Evolutionary conservation across 1,140 invertebrate genomes (phyloP), one percentile per base, ranked within the genome.

Genomic region (Zaprionus vittiger): DNA sequence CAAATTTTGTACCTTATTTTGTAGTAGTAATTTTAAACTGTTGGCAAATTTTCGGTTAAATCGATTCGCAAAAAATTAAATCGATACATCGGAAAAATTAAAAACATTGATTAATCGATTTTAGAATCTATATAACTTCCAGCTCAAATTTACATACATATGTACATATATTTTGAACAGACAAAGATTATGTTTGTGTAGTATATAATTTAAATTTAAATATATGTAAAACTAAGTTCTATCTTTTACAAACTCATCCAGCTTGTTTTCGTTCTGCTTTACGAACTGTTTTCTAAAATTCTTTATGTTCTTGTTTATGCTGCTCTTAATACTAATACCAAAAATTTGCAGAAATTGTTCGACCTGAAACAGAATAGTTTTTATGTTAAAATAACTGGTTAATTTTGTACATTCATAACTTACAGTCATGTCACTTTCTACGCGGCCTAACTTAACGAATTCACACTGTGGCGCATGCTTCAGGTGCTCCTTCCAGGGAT

Each of bases 401-500:
- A 7, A 2, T 28, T 12, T 11, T 24, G 2, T 24, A 5, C 12
- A 38, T 3, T 44, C 2, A 9, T 12, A 15, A 73, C 85, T 67
- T 63, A 95, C 94, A 44, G 94, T 93, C 68, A 95, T 85, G 28
- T 94, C 93, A 68, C 92, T 92, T 91, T 95, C 94, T n/a, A 94
- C 91, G 70, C 94, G 94, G n/a, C 94, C 93, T 37, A 94, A 83
- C 91, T 95, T 94, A 3, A 94, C 95, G 86, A 95, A 95, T 12
- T 93, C 92, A 87, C 95, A 96, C 69, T 95, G 92, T 0, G 93
- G 91, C 0, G 95, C 94, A 80, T 95, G 95, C 52, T 94, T 95
- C 6, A 93, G 93, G 79, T 96, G 95, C 83, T 95, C 95, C 62
- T 93, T 93, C 96, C 95, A 96, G 2, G n/a, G 96, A 86, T 96